These are phyloP conservation scores for Plutomurus gul DNA, from an alignment of 1,140 invertebrate genomes.

Conservation along the genomic window DNA sequence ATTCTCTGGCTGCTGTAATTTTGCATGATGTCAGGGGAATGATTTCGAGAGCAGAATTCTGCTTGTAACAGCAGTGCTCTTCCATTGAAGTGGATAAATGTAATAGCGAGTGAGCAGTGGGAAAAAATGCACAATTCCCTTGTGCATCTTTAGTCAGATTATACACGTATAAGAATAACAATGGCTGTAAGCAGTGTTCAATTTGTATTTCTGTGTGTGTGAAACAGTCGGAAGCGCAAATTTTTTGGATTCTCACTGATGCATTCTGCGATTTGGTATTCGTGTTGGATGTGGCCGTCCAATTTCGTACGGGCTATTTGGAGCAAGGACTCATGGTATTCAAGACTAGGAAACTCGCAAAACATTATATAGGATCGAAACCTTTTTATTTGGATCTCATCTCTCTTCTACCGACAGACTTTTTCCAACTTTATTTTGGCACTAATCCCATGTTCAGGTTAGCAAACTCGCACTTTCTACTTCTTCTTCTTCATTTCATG, in stretches of 20 bases:
- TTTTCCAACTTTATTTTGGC: slow-evolving; percentile 79
- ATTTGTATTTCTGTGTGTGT: slow-evolving; percentile 9
- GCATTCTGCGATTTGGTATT: slow-evolving; percentile 83
- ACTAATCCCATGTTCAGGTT: slow-evolving; percentile 74
- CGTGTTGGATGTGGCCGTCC: slow-evolving; percentile 75
- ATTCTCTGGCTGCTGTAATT: too few species aligned
- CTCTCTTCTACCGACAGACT: slow-evolving; percentile 81
- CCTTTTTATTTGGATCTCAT: slow-evolving; percentile 84
- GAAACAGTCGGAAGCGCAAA: slow-evolving; percentile 65
- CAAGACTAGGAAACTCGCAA: slow-evolving; percentile 83
- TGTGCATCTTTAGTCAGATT: too few species aligned
- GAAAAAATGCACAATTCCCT: too few species aligned
- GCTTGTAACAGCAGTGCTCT: too few species aligned
- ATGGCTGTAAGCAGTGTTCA: too few species aligned
- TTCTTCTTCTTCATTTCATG: neutral
- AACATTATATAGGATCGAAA: slow-evolving; percentile 83
- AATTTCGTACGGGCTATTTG: slow-evolving; percentile 92
- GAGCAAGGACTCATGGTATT: slow-evolving; percentile 94
- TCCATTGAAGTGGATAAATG: too few species aligned
- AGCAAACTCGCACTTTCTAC: neutral
- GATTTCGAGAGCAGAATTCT: too few species aligned
- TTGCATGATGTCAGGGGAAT: too few species aligned
- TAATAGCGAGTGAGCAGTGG: too few species aligned
- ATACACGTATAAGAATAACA: too few species aligned
- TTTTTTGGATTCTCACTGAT: slow-evolving; percentile 80